These are phyloP conservation scores for Sylvia borin DNA, from an alignment of 2,797 vertebrate genomes.

Conservation along the genomic window DNA sequence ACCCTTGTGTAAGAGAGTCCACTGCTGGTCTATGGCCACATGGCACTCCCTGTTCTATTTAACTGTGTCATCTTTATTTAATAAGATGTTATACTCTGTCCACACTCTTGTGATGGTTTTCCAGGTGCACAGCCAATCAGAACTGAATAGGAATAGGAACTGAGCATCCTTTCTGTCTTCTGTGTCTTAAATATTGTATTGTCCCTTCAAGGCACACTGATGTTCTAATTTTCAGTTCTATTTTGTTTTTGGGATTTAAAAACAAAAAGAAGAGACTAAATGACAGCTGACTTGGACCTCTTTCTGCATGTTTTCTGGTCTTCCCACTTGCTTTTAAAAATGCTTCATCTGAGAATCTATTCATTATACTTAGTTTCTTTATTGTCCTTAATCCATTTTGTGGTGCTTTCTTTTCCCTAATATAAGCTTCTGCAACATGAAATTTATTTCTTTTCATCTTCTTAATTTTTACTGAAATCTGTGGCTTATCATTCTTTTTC, in stretches of 20 bases:
- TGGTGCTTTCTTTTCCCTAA: not conserved
- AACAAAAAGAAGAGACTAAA: not conserved
- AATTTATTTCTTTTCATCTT: not conserved
- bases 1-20: not conserved
- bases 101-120: not conserved
- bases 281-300: not conserved
- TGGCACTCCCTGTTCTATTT: not conserved
- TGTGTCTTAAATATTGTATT: not conserved
- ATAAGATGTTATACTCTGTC: not conserved
- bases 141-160: not conserved
- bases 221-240: not conserved
- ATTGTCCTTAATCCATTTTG: not conserved
- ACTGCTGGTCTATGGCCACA: not conserved
- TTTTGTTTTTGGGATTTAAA: not conserved
- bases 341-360: not conserved
- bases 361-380: not conserved
- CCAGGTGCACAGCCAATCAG: not conserved
- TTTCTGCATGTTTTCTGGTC: not conserved
- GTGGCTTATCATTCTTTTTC: not conserved
- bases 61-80: not conserved
- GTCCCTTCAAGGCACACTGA: not conserved
- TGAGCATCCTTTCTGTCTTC: not conserved
- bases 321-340: not conserved
- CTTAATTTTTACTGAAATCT: not conserved
- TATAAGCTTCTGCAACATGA: not conserved